Evolutionary conservation across 2,113 vertebrate genomes (phyloP).

Genomic region (Sula dactylatra): DNA sequence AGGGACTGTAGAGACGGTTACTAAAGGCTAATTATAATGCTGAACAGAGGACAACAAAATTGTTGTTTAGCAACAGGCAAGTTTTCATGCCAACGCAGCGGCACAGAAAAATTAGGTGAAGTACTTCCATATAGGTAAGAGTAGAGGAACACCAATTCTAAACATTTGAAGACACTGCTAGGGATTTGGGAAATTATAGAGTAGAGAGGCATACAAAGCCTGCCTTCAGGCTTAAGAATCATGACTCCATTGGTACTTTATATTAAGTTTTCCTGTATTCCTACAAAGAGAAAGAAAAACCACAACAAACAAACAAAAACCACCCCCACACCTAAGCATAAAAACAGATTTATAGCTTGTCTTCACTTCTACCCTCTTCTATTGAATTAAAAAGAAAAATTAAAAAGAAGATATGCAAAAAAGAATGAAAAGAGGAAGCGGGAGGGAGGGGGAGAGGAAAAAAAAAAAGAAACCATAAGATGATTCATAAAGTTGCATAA

Average conservation of each 20-base stretch:
- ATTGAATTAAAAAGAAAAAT: neutral
- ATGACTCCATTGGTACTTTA: neutral
- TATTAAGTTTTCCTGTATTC: neutral
- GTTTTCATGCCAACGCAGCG: neutral
- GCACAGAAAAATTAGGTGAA: neutral
- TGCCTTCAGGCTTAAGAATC: neutral
- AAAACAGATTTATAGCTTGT: neutral
- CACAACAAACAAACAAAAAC: no score
- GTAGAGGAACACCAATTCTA: neutral
- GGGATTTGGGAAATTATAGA: neutral
- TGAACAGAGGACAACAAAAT: neutral
- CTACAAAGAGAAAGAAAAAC: neutral
- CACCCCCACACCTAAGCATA: no score
- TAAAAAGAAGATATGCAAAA: neutral
- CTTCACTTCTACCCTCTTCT: neutral
- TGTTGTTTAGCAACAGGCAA: neutral
- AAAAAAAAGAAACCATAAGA: neutral
- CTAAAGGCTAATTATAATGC: neutral
- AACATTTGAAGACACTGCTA: neutral
- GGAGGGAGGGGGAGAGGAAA: neutral
- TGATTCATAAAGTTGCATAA: conserved; percentile 31
- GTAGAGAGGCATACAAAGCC: neutral
- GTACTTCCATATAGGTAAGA: neutral
- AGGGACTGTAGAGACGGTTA: neutral
- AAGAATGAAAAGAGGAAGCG: neutral